A percentile compares a stretch with the other conserved stretches of the same genome.
phyloP scores from a whole-genome alignment of 2,113 vertebrate genomes.

The Tamias sibiricus region DNA sequence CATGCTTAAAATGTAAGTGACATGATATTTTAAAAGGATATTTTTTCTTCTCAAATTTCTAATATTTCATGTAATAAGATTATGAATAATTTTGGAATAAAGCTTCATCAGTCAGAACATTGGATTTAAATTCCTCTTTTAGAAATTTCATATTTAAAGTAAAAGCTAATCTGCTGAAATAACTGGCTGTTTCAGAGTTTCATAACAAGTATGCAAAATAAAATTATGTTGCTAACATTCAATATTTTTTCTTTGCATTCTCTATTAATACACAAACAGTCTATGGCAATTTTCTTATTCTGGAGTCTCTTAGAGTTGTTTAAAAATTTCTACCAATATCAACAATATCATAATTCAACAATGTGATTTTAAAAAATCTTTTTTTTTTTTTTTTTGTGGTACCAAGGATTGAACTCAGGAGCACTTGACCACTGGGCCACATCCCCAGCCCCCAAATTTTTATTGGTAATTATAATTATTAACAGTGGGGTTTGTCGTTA shows the following conservation, averaged over 20 bases:
- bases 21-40: neutral
- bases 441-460: too few species aligned
- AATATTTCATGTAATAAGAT: neutral
- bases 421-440: too few species aligned
- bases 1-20: conserved; percentile 11
- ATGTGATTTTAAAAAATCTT: neutral
- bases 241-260: neutral
- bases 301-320: neutral
- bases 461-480: too few species aligned
- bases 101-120: neutral
- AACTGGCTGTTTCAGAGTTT: neutral
- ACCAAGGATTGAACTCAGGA: too few species aligned
- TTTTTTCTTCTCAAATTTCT: conserved; percentile 21
- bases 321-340: neutral
- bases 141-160: conserved; percentile 13
- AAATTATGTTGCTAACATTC: neutral
- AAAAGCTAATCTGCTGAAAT: conserved; percentile 21
- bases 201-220: neutral
- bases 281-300: neutral
- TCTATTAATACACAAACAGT: neutral
- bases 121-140: neutral
- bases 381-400: too few species aligned
- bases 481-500: too few species aligned
- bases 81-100: neutral
- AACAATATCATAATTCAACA: neutral